Percentiles rank a stretch among this genome's conserved stretches.
phyloP scores from a whole-genome alignment of 2,888 invertebrate genomes.

The Idaea aversata region DNA sequence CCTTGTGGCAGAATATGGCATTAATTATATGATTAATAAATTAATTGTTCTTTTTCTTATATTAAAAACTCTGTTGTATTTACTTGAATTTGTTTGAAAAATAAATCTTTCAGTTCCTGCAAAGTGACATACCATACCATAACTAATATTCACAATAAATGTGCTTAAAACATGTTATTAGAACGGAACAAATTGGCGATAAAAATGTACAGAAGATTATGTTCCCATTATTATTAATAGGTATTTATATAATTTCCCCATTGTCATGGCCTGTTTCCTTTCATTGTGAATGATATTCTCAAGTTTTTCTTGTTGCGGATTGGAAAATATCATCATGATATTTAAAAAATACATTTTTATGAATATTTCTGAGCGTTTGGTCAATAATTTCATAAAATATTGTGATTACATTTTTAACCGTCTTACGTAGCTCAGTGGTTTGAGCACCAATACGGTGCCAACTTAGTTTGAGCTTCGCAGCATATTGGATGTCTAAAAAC shows the following conservation, averaged over 20 bases:
- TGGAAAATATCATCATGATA: conserved; percentile 11
- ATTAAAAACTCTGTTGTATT: background rate
- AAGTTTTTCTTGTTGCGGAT: conserved; percentile 18
- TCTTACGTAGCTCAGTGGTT: background rate
- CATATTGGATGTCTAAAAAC: too few species aligned
- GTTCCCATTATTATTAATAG: conserved; percentile 51
- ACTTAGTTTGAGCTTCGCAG: too few species aligned
- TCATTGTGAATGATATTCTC: conserved; percentile 47
- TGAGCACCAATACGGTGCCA: background rate
- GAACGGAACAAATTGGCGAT: conserved; percentile 54
- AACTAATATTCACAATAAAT: background rate
- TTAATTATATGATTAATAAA: background rate
- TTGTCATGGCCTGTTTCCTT: conserved; percentile 72
- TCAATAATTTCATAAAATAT: background rate
- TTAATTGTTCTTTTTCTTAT: background rate
- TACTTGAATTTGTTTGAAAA: too few species aligned
- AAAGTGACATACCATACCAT: background rate
- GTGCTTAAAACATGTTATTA: conserved; percentile 48
- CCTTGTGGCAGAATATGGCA: background rate
- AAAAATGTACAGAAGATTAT: conserved; percentile 41
- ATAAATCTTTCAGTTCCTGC: background rate
- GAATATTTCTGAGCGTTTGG: background rate
- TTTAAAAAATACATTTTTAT: too few species aligned
- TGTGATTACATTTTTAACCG: too few species aligned
- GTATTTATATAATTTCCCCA: conserved; percentile 68